Percentiles rank a stretch among this genome's conserved stretches.
These are phyloP conservation scores for Leptopilina syphax DNA, from an alignment of 2,888 invertebrate species.

Conservation along the genomic window DNA sequence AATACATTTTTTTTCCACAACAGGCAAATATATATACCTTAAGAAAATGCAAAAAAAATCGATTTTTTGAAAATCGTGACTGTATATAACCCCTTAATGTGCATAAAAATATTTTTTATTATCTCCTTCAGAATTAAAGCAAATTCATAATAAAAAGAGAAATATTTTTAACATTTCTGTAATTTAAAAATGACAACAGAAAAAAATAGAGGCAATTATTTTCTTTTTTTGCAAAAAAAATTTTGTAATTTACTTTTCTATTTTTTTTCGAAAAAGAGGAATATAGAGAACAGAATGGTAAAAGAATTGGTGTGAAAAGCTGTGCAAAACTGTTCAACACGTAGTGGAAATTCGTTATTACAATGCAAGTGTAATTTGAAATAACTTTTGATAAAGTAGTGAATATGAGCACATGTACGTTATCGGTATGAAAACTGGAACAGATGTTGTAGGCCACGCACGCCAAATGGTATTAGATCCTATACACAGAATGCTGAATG, in stretches of 20 bases:
- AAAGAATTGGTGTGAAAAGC: neutral
- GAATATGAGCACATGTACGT: neutral
- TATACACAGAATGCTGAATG: constrained; percentile 42
- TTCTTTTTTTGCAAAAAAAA: neutral
- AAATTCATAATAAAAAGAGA: too few relatives aligned
- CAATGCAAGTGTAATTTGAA: constrained; percentile 6
- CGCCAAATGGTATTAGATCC: constrained; percentile 47
- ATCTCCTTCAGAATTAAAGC: too few relatives aligned
- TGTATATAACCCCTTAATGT: too few relatives aligned
- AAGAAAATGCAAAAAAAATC: too few relatives aligned
- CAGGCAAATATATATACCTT: too few relatives aligned
- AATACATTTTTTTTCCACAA: too few relatives aligned
- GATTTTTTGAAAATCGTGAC: too few relatives aligned
- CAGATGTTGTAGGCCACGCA: constrained; percentile 36
- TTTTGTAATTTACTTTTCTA: too few relatives aligned
- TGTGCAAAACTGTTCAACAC: constrained; percentile 42
- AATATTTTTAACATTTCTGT: too few relatives aligned
- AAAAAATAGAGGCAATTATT: neutral
- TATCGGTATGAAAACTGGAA: constrained; percentile 24
- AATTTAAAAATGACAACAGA: neutral
- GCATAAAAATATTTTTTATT: too few relatives aligned
- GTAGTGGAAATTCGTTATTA: constrained; percentile 31
- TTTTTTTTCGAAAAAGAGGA: neutral
- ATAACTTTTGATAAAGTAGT: constrained; percentile 20
- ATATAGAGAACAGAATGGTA: neutral